Percentiles rank a stretch among this genome's conserved stretches.
Conservation (phyloP, 2,797 vertebrate species). For the Notolabrus celidotus region DNA sequence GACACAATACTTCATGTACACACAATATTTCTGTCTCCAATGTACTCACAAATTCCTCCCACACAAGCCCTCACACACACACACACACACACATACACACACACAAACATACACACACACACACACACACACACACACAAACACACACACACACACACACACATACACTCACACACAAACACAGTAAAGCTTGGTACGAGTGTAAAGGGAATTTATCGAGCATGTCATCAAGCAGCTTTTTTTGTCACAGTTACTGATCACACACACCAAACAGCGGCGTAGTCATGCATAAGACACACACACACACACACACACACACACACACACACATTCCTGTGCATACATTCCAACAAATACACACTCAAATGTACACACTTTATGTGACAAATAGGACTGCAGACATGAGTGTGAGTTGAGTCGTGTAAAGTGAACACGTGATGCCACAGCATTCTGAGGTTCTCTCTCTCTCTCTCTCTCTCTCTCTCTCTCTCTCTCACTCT, state of each 20-base stretch:
- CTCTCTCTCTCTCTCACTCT: slow-evolving; percentile 4
- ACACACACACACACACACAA: background rate
- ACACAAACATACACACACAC: no score
- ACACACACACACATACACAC: background rate
- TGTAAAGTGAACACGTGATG: slow-evolving; percentile 37
- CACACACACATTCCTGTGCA: background rate
- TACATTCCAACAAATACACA: background rate
- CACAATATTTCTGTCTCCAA: background rate
- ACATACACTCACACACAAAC: no score
- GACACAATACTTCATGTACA: slow-evolving; percentile 16
- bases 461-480: slow-evolving; percentile 7
- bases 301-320: background rate
- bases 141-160: background rate
- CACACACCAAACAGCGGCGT: slow-evolving; percentile 16
- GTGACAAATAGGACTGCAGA: slow-evolving; percentile 11
- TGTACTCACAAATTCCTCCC: slow-evolving; percentile 7
- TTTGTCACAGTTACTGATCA: slow-evolving; percentile 28
- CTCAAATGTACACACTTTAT: slow-evolving; percentile 2
- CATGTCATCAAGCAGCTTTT: slow-evolving; percentile 33
- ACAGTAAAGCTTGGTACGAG: background rate
- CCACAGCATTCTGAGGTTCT: background rate
- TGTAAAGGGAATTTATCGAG: slow-evolving; percentile 13
- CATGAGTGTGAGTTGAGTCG: slow-evolving; percentile 39
- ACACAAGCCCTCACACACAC: background rate
- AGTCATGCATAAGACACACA: slow-evolving; percentile 5